Evolutionary conservation across 37 sponge, comb jelly and placozoan genomes (phyloP).

Genomic region (Haliclona indistincta): DNA sequence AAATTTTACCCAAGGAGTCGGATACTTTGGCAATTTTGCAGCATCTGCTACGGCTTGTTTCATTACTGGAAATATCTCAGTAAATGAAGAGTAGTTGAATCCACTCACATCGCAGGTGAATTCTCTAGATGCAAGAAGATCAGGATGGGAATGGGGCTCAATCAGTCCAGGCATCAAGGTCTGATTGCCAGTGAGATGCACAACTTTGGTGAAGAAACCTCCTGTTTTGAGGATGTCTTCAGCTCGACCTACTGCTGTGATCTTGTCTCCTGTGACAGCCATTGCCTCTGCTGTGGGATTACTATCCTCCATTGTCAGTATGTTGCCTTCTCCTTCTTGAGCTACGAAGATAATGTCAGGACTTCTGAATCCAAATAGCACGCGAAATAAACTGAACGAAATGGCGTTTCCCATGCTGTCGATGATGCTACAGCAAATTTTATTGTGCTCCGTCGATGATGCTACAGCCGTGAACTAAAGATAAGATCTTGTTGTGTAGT

Average conservation of each 20-base stretch:
- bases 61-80: background rate
- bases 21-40: background rate
- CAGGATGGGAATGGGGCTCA: conserved; percentile 49
- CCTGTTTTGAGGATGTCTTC: background rate
- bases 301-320: conserved; percentile 37
- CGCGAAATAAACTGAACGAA: too few relatives aligned
- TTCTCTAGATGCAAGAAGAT: background rate
- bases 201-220: conserved; percentile 24
- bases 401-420: too few relatives aligned
- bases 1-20: conserved; percentile 47
- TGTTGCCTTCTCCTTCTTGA: too few relatives aligned
- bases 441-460: too few relatives aligned
- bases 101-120: background rate
- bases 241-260: conserved; percentile 23
- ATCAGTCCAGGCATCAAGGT: conserved; percentile 69
- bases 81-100: background rate
- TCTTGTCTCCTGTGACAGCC: conserved; percentile 17
- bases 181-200: conserved; percentile 18
- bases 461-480: too few relatives aligned
- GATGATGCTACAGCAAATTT: too few relatives aligned
- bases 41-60: background rate
- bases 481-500: too few relatives aligned
- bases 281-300: conserved; percentile 44
- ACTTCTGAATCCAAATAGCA: too few relatives aligned
- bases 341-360: conserved; percentile 40